Percentiles rank a stretch among this genome's conserved stretches.
Evolutionary conservation across 2,888 invertebrate species (phyloP).

Genomic region (Dioctria rufipes): DNA sequence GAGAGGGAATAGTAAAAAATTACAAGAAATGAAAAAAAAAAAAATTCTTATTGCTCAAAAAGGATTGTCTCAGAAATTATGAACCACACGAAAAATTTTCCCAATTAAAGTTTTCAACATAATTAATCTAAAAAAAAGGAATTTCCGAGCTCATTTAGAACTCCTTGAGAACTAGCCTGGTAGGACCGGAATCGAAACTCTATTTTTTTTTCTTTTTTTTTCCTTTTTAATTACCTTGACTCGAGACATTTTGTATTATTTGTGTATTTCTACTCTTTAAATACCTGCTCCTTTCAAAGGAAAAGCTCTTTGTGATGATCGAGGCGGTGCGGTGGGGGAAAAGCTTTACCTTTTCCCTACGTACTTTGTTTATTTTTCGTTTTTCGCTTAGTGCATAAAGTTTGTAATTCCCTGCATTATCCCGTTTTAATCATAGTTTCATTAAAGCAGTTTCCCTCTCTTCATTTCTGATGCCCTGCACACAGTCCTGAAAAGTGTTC

Average conservation of each 20-base stretch:
- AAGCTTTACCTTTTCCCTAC: not conserved
- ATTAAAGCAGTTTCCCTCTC: slow-evolving; percentile 15
- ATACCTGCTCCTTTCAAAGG: not conserved
- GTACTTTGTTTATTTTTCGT: slow-evolving; percentile 28
- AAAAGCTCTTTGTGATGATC: not conserved
- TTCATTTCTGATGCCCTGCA: not conserved
- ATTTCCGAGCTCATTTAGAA: slow-evolving; percentile 21
- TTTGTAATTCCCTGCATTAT: slow-evolving; percentile 38
- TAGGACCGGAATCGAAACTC: slow-evolving; percentile 31
- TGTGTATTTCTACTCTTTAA: not conserved
- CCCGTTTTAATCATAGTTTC: slow-evolving; percentile 41
- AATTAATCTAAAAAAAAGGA: slow-evolving; percentile 29
- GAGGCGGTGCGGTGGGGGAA: not conserved
- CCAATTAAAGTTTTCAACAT: slow-evolving; percentile 21
- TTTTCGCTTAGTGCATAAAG: slow-evolving; percentile 27
- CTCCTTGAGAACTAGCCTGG: slow-evolving; percentile 32
- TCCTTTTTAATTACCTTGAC: slow-evolving; percentile 16
- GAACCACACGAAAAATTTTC: slow-evolving; percentile 28
- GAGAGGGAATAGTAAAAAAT: not conserved
- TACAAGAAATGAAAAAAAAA: not conserved
- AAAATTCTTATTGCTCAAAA: not conserved
- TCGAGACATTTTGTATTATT: not conserved
- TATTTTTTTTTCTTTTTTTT: not conserved
- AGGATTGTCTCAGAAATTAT: slow-evolving; percentile 37
- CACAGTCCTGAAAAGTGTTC: not conserved